These are phyloP conservation scores for Platygyra sinensis DNA, from an alignment of 64 coral and sea anemone species.

Conservation along the genomic window DNA sequence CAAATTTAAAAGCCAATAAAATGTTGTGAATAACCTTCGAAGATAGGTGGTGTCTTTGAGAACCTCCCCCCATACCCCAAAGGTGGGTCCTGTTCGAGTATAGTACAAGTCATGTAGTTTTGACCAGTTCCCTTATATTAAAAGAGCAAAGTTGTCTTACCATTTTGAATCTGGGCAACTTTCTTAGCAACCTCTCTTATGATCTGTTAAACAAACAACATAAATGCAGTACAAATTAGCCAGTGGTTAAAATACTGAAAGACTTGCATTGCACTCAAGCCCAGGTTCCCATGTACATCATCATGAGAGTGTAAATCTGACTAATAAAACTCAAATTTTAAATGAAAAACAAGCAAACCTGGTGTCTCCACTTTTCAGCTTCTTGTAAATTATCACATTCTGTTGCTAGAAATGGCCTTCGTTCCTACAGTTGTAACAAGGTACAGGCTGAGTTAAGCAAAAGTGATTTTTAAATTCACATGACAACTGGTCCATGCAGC, in stretches of 20 bases:
- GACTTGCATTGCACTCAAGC: neutral
- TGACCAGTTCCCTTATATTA: too few species aligned
- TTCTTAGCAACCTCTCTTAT: constrained; percentile 97
- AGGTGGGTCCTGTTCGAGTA: too few species aligned
- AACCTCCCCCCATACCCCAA: too few species aligned
- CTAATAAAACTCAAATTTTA: neutral
- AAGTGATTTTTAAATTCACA: neutral
- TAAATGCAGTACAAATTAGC: neutral
- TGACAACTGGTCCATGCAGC: neutral
- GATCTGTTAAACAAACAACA: too few species aligned
- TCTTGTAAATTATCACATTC: constrained; percentile 93
- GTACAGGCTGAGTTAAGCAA: neutral
- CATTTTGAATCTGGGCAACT: constrained; percentile 99
- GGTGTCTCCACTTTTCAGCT: constrained; percentile 95
- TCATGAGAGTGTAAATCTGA: too few species aligned
- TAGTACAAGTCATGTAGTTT: too few species aligned
- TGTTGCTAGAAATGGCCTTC: constrained; percentile 93
- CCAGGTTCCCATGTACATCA: neutral
- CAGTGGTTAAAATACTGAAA: neutral
- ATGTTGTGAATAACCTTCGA: too few species aligned
- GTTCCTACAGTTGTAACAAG: constrained; percentile 79
- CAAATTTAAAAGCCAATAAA: too few species aligned
- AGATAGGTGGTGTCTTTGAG: too few species aligned
- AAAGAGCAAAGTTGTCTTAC: constrained; percentile 36
- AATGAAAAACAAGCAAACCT: constrained; percentile 43